phyloP scores from a whole-genome alignment of 2,888 invertebrate species.

The Brenthis daphne region DNA sequence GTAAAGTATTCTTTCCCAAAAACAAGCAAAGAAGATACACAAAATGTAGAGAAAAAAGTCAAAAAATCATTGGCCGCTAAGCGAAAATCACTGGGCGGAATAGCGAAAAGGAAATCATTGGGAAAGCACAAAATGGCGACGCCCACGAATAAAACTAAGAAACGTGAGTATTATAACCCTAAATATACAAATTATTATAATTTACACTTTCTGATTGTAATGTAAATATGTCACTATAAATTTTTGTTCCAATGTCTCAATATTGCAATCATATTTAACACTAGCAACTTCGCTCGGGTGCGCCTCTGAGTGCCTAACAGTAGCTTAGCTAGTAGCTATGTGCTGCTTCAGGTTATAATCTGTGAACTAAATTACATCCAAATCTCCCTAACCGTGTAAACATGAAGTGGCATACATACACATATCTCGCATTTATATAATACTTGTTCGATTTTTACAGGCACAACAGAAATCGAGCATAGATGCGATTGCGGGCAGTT shows the following conservation, averaged over 20 bases:
- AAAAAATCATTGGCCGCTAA: conserved; percentile 57
- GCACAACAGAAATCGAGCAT: conserved; percentile 64
- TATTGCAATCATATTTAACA: too few species aligned
- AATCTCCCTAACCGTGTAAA: too few species aligned
- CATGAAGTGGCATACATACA: too few species aligned
- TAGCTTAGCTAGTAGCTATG: background rate
- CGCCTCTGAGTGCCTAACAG: too few species aligned
- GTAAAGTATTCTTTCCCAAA: conserved; percentile 75
- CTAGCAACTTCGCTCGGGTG: too few species aligned
- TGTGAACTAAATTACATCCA: too few species aligned
- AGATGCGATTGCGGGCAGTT: conserved; percentile 78
- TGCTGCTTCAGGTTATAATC: background rate
- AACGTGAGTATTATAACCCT: conserved; percentile 60
- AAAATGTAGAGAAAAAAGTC: conserved; percentile 42
- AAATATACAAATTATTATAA: too few species aligned
- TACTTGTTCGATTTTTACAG: conserved; percentile 43
- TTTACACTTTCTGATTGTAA: too few species aligned
- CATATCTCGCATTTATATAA: background rate
- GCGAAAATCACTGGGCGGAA: conserved; percentile 61
- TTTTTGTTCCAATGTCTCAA: too few species aligned
- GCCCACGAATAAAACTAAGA: conserved; percentile 58
- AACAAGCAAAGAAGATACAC: conserved; percentile 34
- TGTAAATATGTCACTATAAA: too few species aligned
- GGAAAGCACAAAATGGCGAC: conserved; percentile 56
- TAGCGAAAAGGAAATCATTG: conserved; percentile 68